Base-by-base conservation (phyloP, 2,888 invertebrate species). In the Mythimna ferrago region DNA sequence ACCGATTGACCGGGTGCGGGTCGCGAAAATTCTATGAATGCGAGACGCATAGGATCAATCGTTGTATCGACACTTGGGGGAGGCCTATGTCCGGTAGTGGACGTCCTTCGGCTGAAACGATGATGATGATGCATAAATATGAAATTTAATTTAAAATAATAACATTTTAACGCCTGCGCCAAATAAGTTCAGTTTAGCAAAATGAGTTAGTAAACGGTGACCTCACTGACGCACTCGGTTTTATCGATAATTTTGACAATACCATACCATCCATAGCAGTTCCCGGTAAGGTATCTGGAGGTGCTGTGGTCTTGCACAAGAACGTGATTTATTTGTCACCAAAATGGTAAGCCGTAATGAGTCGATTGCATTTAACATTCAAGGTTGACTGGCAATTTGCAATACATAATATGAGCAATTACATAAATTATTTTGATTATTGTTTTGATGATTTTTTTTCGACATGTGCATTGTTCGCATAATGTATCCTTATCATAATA, bases 341-440 rank as follows among this genome's bases (percentile, higher is more conserved):
- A 10, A 44, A 66, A 74, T 64, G 62, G 78, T 53, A 21, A 51
- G 48, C 26, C 32, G 44, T 76, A 57, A 76, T 75, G 60, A 19
- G 16, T 65, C 38, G 69, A 65, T 65, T 62, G 58, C 57, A 53
- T 60, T 74, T 73, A 19, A 57, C 73, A 77, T 80, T 83, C 74
- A 84, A 82, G 84, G 82, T 64, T 53, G 32, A 11, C 32, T 32
- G 41, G 21, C 75, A 41, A 80, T 69, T 81, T 57, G 9, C 26
- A 67, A 61, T 60, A 56, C 26, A 35, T 70, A 57, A 38, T 67
- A 32, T 57, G 7, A 66, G 38, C 21, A 65, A 67, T 64, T 19
- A 64, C 38, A 64, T 68, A 73, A 16, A 67, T 60, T 67, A 32
- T n/a, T 21, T 35, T 32, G 32, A 41, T 66, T 41, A 65, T 54